Base-by-base conservation (phyloP, 2,797 vertebrate species). In the Chelidonichthys spinosus region DNA sequence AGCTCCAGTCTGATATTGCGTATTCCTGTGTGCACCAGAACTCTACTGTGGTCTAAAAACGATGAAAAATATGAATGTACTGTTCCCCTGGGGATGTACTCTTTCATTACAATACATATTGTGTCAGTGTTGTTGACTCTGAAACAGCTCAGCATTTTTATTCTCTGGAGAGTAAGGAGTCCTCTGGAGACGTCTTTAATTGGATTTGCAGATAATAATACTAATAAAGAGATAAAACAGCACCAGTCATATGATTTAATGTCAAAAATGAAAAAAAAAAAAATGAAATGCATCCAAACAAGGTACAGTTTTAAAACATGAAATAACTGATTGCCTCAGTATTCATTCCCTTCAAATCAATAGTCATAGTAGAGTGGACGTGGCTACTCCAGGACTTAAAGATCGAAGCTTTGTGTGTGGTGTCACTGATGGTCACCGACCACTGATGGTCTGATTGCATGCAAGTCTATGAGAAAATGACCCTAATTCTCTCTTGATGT, bases 171-270 rank as follows among this genome's bases (percentile, higher is more conserved):
- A 54, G 40, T 5, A 46, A 43, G 52, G 39, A 58, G 32, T 14
- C 5, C 18, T 50, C 69, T 35, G 11, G 33, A n/a, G 8, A 39
- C 32, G 13, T 18, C 35, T 25, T 71, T 66, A 56, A 46, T 17
- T 52, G 50, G 56, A 44, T 64, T 55, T 54, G 35, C 46, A 39
- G 40, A 59, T 72, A 39, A 50, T 33, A 53, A 75, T 14, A 59
- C 25, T 25, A 25, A 25, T 25, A 32, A 1, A 40, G 18, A 60
- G n/a, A 60, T 14, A 40, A 44, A 13, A 50, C 5, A 32, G 53
- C 18, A 71, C 5, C 39, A 68, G 52, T 8, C 4, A 3, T 53
- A 39, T 62, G 15, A n/a, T 37, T 64, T 1, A 15, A 44, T 53
- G 63, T 43, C 62, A 40, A 40, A 50, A 46, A 39, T 46, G 14